A percentile compares a stretch with the other conserved stretches of the same genome.
phyloP scores from a whole-genome alignment of 2,888 invertebrate species.

The Cerceris rybyensis region DNA sequence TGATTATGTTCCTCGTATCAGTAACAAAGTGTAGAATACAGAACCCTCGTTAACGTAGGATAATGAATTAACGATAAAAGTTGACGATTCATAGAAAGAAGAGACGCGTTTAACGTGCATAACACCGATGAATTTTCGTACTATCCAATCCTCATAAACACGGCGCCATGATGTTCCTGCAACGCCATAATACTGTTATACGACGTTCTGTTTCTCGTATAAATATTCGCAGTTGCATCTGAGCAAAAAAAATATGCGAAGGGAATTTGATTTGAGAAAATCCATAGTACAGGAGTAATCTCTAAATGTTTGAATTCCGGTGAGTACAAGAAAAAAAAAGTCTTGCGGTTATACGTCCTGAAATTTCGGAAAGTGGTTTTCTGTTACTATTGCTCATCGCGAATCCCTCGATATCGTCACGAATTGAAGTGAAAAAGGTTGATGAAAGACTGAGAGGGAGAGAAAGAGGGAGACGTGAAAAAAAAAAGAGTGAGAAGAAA shows the following conservation, averaged over 20 bases:
- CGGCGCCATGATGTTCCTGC: slow-evolving; percentile 63
- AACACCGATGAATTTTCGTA: slow-evolving; percentile 23
- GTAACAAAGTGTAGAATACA: slow-evolving; percentile 14
- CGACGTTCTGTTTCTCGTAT: slow-evolving; percentile 58
- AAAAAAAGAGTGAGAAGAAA: slow-evolving; percentile 15
- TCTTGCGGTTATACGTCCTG: slow-evolving; percentile 7
- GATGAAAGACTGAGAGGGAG: slow-evolving; percentile 31
- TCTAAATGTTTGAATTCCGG: slow-evolving; percentile 24
- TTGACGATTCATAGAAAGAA: slow-evolving; percentile 5
- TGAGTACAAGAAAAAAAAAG: slow-evolving; percentile 39
- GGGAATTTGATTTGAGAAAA: background rate
- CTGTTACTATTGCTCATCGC: slow-evolving; percentile 46
- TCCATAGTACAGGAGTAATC: slow-evolving; percentile 3
- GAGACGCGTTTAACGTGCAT: slow-evolving; percentile 6
- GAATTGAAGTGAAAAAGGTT: slow-evolving; percentile 1
- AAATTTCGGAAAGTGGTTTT: slow-evolving; percentile 38
- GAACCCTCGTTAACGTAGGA: slow-evolving; percentile 1
- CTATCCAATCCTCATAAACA: slow-evolving; percentile 57
- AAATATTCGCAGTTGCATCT: slow-evolving; percentile 55
- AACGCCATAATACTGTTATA: slow-evolving; percentile 66
- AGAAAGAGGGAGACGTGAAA: slow-evolving; percentile 7
- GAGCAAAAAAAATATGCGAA: slow-evolving; percentile 18
- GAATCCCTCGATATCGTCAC: slow-evolving; percentile 40
- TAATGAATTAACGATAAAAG: slow-evolving; percentile 5
- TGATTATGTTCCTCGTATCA: slow-evolving; percentile 27